A percentile compares a stretch with the other conserved stretches of the same genome.
Evolutionary conservation across 92 coral and sea anemone species (phyloP).

Genomic region (Phenganax subtilis): DNA sequence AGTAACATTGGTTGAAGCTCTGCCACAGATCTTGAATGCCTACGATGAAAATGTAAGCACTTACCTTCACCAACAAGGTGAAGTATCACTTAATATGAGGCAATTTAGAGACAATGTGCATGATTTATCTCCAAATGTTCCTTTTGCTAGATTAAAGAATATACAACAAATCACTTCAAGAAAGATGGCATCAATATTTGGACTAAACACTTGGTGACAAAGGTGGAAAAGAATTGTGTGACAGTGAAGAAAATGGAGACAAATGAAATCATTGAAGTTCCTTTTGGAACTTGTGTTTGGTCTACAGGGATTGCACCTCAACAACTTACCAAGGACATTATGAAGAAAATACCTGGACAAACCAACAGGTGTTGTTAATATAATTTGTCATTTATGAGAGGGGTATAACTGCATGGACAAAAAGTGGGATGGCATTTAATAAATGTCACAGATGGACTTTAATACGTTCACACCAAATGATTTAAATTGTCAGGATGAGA

Average conservation of each 20-base stretch:
- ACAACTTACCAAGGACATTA: conserved; percentile 33
- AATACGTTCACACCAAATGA: too few relatives aligned
- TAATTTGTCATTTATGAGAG: too few relatives aligned
- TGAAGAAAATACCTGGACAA: conserved; percentile 39
- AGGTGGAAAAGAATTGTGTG: conserved; percentile 31
- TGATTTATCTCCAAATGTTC: neutral
- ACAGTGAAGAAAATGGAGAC: conserved; percentile 31
- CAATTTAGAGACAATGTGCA: neutral
- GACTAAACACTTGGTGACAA: conserved; percentile 41
- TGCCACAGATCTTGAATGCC: conserved; percentile 36
- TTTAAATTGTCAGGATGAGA: too few relatives aligned
- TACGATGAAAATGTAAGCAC: conserved; percentile 34
- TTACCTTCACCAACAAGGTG: too few relatives aligned
- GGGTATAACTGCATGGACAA: too few relatives aligned
- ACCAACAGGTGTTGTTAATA: conserved; percentile 21
- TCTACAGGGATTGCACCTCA: conserved; percentile 39
- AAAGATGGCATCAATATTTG: conserved; percentile 41
- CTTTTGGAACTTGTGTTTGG: conserved; percentile 41
- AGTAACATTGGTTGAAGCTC: conserved; percentile 40
- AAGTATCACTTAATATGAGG: neutral
- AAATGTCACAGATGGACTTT: too few relatives aligned
- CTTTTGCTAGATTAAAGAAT: conserved; percentile 27
- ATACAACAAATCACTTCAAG: conserved; percentile 36
- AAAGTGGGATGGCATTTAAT: too few relatives aligned
- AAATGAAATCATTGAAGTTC: conserved; percentile 27